Evolutionary conservation across 2,113 vertebrate genomes (phyloP), one percentile per base, ranked within the genome.

Genomic region (Ammospiza caudacuta): DNA sequence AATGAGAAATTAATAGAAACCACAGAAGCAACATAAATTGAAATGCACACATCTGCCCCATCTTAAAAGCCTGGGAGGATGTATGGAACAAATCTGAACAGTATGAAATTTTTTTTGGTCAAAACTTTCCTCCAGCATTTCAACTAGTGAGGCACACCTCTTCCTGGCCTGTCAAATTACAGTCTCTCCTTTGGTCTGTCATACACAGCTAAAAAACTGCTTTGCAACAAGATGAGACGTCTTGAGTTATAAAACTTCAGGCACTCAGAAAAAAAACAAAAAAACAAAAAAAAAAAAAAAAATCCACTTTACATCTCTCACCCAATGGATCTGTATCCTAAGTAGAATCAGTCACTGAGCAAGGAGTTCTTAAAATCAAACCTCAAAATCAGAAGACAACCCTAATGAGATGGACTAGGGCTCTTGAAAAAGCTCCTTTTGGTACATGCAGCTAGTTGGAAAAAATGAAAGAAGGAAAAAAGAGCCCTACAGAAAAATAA

Each of bases 11-110:
- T 47, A 27, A 33, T 49, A 88, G 25, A 59, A 87, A 58, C 6
- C 10, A 4, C 52, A 75, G 12, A 63, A 76, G 24, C 15, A 58
- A 67, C 3, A 14, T 22, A 31, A 89, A 80, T 11, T 29, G 46
- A 22, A 29, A 61, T 3, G 5, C 2, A 2, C 29, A 14, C 4
- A 76, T 37, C 49, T 43, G 14, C 5, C 29, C 8, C 2, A 0
- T 22, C 7, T 63, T 51, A 49, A 5, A 81, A 75, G 25, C 27
- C 17, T 51, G n/a, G 28, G 57, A 78, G 66, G 14, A 35, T 15
- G 6, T 3, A 3, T 12, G 55, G 33, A 21, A 85, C 18, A 59
- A 29, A 87, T 39, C 39, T 19, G 18, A 84, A 51, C 22, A 15
- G 4, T 5, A 17, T 8, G 15, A 63, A 22, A 15, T 7, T 16